Evolutionary conservation across 2,797 vertebrate genomes (phyloP).

Genomic region (Sebastes steindachneri): DNA sequence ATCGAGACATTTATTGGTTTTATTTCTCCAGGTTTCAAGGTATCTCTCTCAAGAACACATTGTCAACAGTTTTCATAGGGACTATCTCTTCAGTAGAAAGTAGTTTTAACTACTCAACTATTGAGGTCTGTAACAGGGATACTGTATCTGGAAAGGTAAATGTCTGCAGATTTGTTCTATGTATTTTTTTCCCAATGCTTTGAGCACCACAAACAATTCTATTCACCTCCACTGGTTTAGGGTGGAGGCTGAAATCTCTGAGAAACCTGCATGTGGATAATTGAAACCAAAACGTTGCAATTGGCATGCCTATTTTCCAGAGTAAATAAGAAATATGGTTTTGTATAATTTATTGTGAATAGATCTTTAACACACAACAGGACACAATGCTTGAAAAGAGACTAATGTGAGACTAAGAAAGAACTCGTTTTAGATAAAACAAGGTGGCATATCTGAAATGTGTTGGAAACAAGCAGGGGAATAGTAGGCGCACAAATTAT

Average conservation of each 20-base stretch:
- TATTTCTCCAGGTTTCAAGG: neutral
- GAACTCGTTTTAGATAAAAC: neutral
- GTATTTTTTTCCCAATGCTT: too few relatives aligned
- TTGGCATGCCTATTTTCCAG: neutral
- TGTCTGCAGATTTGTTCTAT: neutral
- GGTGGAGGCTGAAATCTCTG: neutral
- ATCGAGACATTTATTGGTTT: neutral
- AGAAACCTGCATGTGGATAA: neutral
- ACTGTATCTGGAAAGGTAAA: neutral
- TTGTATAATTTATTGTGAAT: neutral
- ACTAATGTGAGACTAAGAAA: neutral
- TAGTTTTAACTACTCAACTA: neutral
- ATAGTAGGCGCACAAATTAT: neutral
- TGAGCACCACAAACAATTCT: neutral
- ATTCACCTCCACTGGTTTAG: neutral
- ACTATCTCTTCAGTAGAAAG: neutral
- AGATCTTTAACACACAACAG: neutral
- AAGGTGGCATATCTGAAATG: neutral
- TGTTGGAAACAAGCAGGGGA: neutral
- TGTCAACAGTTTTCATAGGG: neutral
- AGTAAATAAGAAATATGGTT: neutral
- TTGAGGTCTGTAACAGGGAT: neutral
- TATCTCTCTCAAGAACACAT: neutral
- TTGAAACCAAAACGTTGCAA: neutral
- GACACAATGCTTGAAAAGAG: neutral